Evolutionary conservation across 2,113 vertebrate species (phyloP).

Genomic region (Eulemur rufifrons): DNA sequence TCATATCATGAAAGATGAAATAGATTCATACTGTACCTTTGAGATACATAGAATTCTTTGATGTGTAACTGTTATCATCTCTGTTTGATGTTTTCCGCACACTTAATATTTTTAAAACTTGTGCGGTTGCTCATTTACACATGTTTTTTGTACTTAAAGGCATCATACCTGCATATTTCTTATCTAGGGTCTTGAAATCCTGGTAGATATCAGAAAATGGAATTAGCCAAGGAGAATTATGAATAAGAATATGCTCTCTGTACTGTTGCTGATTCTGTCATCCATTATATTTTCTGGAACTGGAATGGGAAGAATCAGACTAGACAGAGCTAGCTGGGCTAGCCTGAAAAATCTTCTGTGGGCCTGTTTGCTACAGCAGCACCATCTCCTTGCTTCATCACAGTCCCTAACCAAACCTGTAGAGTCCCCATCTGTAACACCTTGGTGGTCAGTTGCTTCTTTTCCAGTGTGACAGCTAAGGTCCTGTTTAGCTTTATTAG

Average conservation of each 20-base stretch:
- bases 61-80: neutral
- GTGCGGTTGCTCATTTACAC: neutral
- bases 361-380: neutral
- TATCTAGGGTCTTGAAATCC: conserved; percentile 10
- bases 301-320: conserved; percentile 13
- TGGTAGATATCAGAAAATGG: neutral
- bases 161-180: neutral
- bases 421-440: neutral
- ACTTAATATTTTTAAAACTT: conserved; percentile 37
- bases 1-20: neutral
- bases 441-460: neutral
- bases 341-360: conserved; percentile 35
- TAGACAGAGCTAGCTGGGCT: neutral
- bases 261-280: neutral
- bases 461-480: conserved; percentile 23
- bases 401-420: neutral
- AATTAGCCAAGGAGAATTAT: conserved; percentile 27
- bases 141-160: conserved; percentile 44
- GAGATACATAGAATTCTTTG: neutral
- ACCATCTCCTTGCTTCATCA: neutral
- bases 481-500: conserved; percentile 5
- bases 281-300: neutral
- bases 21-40: conserved; percentile 8
- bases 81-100: conserved; percentile 6
- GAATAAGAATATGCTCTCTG: neutral